These are phyloP conservation scores for Sebastes itinus DNA, from an alignment of 2,797 vertebrate species.

Conservation along the genomic window DNA sequence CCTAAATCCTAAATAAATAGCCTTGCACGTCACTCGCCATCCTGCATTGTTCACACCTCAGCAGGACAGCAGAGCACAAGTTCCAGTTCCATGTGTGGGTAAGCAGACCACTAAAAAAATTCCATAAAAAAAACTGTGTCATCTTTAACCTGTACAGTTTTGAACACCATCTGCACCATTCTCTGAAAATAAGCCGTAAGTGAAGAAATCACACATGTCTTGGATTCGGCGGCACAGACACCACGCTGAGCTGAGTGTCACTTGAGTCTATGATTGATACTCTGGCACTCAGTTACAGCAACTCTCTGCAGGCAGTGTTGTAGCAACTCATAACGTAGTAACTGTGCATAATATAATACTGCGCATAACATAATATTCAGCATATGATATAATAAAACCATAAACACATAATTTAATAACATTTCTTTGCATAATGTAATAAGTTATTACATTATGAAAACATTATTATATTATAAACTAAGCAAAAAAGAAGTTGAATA, in stretches of 20 bases:
- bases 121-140: constrained; percentile 14
- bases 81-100: constrained; percentile 14
- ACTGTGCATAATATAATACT: too few species aligned
- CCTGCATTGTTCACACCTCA: constrained; percentile 37
- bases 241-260: constrained; percentile 46
- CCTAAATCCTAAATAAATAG: not conserved
- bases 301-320: constrained; percentile 7
- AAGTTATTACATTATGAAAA: too few species aligned
- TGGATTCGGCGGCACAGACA: not conserved
- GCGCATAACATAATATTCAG: too few species aligned
- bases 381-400: too few species aligned
- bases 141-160: constrained; percentile 43
- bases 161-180: constrained; percentile 53
- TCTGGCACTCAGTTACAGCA: constrained; percentile 18
- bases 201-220: constrained; percentile 12
- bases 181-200: constrained; percentile 40
- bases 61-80: constrained; percentile 12
- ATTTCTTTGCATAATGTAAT: too few species aligned
- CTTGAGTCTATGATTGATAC: constrained; percentile 38
- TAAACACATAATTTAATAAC: too few species aligned
- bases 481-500: too few species aligned
- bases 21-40: not conserved
- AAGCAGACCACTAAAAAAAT: not conserved
- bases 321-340: too few species aligned
- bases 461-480: too few species aligned